Evolutionary conservation across 2,888 invertebrate species (phyloP), one percentile per base, ranked within the genome.

Genomic region (Calliphora vomitoria): DNA sequence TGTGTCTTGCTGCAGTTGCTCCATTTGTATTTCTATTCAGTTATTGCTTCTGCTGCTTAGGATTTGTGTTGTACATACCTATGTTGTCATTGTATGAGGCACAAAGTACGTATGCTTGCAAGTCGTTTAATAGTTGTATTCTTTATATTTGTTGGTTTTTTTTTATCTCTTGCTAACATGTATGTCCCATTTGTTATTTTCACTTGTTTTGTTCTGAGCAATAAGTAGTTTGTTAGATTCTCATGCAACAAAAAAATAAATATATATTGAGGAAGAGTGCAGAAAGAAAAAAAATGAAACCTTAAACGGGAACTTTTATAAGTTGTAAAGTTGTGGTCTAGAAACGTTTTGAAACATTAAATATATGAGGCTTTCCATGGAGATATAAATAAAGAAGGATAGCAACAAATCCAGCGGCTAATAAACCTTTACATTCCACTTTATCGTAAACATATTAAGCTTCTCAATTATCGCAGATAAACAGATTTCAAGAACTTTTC

Each of bases 131-230:
- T 75, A 66, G 66, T 71, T 71, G 35, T 66, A 53, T 50, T 85
- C 62, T 71, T 35, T 44, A 53, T 13, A 31, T 72, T 62, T 72
- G 64, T 64, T 44, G 20, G 1, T n/a, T 75, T 50, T 20, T 78
- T 53, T 35, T 66, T 80, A 13, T 75, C 55, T 87, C 38, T 62
- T 66, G 72, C 83, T 44, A 81, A 62, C 60, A 82, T 74, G 72
- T 82, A 84, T 72, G 84, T 84, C 68, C 78, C 84, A 87, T 87
- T 87, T 87, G 62, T 82, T 78, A 84, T 81, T 74, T 87, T 81
- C 84, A 87, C 84, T 87, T 84, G 87, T 84, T 87, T 87, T 47
- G 55, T 69, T 62, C 35, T 20, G 31, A 68, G 68, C 64, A 44
- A 62, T 84, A 87, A 87, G 84, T 84, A 84, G 81, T 84, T 82